Percentiles rank a stretch among this genome's conserved stretches.
Evolutionary conservation across 2,888 invertebrate genomes (phyloP).

Genomic region (Belgica antarctica): DNA sequence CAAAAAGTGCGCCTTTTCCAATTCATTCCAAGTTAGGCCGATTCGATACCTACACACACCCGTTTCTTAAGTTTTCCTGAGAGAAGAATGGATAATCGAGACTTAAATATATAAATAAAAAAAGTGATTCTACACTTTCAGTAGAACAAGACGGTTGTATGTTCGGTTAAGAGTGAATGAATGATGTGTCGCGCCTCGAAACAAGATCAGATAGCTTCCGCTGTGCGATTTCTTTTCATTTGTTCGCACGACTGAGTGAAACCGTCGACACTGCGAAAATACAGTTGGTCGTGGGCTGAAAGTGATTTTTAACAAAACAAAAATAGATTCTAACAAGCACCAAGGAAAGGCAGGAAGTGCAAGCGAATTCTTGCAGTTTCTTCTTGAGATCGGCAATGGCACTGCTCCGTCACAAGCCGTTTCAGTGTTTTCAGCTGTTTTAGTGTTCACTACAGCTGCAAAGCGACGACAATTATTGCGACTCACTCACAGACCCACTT

Average conservation of each 20-base stretch:
- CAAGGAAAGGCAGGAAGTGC: not conserved
- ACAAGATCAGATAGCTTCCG: not conserved
- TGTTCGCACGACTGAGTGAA: not conserved
- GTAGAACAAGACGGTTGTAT: conserved; percentile 17
- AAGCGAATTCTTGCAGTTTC: not conserved
- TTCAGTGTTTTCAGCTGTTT: too few relatives aligned
- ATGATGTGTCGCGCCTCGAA: not conserved
- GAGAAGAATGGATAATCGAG: conserved; percentile 21
- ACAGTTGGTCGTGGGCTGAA: not conserved
- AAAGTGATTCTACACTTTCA: not conserved
- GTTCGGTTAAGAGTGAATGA: not conserved
- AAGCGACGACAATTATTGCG: too few relatives aligned
- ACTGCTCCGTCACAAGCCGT: too few relatives aligned
- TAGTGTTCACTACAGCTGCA: too few relatives aligned
- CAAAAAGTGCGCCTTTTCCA: conserved; percentile 19
- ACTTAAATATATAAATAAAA: not conserved
- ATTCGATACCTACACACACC: not conserved
- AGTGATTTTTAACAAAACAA: conserved; percentile 32
- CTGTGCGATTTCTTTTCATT: not conserved
- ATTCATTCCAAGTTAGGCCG: conserved; percentile 21
- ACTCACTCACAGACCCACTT: too few relatives aligned
- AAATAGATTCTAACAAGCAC: conserved; percentile 39
- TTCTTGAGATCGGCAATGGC: too few relatives aligned
- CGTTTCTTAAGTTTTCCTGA: not conserved
- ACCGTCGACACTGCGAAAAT: not conserved